phyloP scores from a whole-genome alignment of 2,113 vertebrate species.

The Tragelaphus imberbis region DNA sequence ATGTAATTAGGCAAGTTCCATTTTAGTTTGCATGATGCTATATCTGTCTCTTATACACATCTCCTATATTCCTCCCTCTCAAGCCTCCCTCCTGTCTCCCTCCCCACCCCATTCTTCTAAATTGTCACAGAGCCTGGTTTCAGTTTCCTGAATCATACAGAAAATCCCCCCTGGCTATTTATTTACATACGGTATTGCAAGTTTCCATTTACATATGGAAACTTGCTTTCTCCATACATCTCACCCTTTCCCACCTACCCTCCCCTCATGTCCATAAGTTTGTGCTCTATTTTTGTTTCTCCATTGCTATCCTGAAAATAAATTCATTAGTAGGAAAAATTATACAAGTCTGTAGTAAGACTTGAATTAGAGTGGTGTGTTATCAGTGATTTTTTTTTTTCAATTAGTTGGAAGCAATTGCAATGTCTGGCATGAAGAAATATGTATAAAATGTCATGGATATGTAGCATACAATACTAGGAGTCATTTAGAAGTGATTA shows the following conservation, averaged over 20 bases:
- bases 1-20: too few relatives aligned
- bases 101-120: neutral
- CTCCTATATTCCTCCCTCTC: neutral
- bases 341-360: neutral
- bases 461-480: neutral
- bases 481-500: neutral
- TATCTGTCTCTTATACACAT: too few relatives aligned
- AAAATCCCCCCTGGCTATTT: neutral
- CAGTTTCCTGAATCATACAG: neutral
- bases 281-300: neutral
- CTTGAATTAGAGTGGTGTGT: neutral
- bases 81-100: neutral
- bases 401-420: neutral
- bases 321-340: neutral
- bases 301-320: neutral
- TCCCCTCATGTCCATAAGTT: neutral
- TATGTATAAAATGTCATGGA: neutral
- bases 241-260: neutral
- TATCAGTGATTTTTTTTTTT: neutral
- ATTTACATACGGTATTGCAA: neutral
- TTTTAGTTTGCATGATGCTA: too few relatives aligned
- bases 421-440: neutral
- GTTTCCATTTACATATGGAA: neutral
- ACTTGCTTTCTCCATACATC: neutral
- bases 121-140: neutral